Evolutionary conservation across 2,888 invertebrate species (phyloP), one percentile per base, ranked within the genome.

Genomic region (Heteromurus nitidus): DNA sequence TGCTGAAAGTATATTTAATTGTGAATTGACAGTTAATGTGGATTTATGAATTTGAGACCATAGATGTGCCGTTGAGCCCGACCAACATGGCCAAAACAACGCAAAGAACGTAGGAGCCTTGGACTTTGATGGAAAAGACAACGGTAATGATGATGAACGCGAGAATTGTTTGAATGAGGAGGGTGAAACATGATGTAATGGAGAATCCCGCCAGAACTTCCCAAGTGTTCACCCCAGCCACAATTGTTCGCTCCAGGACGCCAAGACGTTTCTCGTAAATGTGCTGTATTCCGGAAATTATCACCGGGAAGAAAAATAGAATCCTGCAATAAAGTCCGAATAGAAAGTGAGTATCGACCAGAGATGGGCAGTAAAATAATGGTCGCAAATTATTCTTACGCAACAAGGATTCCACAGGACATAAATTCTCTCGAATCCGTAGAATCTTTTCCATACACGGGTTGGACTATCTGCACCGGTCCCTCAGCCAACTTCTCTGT

Each of bases 361-460:
- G n/a, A n/a, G n/a, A n/a, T n/a, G n/a, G n/a, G n/a, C n/a, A n/a
- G n/a, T n/a, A n/a, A n/a, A n/a, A n/a, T n/a, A n/a, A n/a, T n/a
- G n/a, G n/a, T n/a, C n/a, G n/a, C n/a, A n/a, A n/a, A n/a, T n/a
- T n/a, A n/a, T n/a, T n/a, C 64, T 69, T 42, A 80, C 79, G 81
- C 83, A 16, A 83, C 24, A 47, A 81, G 65, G 3, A 85, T 81
- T 11, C 97, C 97, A 55, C 97, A 97, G 16, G 97, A 97, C 77
- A 97, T 97, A 90, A 97, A 70, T 24, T 70, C 60, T 24, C 60
- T 0, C 5, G 60, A 72, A 2, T 28, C 72, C 16, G 60, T 20
- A 0, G 24, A 22, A 62, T 60, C 60, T 20, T 60, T 24, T 9
- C 60, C 70, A 44, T 42, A 70, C 0, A 47, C 60, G 7, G 70